These are phyloP conservation scores for Caloenas nicobarica DNA, from an alignment of 2,113 vertebrate species.

Conservation along the genomic window DNA sequence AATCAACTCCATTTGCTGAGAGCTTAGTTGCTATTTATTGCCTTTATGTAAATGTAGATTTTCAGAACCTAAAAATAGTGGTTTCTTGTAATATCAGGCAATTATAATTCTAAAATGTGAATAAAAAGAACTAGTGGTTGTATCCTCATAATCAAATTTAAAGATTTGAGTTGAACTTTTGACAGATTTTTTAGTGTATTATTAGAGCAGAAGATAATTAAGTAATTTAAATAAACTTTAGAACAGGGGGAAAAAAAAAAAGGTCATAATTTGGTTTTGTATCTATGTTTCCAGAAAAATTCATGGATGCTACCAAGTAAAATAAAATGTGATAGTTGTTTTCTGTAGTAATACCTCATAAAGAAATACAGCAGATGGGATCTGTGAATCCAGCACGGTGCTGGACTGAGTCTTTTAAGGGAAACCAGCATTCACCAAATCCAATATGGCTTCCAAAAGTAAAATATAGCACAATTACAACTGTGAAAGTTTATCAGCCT, in stretches of 20 bases:
- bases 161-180: neutral
- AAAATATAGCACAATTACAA: neutral
- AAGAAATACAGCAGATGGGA: neutral
- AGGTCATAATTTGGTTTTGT: neutral
- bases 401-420: neutral
- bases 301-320: neutral
- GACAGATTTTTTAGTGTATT: neutral
- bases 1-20: conserved; percentile 60
- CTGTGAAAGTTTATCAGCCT: neutral
- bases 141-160: neutral
- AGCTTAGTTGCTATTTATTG: conserved; percentile 39
- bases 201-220: neutral
- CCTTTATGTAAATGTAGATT: conserved; percentile 21
- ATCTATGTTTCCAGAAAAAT: neutral
- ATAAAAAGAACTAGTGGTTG: neutral
- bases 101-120: conserved; percentile 22
- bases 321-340: neutral
- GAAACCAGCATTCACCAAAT: neutral
- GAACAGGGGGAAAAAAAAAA: neutral
- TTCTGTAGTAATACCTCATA: neutral
- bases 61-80: conserved; percentile 47
- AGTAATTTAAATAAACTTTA: neutral
- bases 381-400: neutral
- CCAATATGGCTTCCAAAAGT: neutral
- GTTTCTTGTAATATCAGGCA: conserved; percentile 27